A percentile compares a stretch with the other conserved stretches of the same genome.
These are phyloP conservation scores for Iguana delicatissima DNA, from an alignment of 2,797 vertebrate genomes.

Conservation along the genomic window DNA sequence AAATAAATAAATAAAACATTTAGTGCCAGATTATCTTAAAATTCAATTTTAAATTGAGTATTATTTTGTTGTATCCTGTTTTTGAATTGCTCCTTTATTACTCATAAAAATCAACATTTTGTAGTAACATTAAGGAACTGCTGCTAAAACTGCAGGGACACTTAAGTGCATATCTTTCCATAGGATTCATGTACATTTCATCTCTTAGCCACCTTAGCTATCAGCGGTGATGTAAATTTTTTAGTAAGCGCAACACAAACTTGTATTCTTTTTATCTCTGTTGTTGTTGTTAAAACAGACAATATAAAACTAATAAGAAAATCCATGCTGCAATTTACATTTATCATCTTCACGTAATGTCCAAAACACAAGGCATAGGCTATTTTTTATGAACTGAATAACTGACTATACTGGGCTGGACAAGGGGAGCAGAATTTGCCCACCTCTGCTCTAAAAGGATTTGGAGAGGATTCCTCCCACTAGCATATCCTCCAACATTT, in stretches of 20 bases:
- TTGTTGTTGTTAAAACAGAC: background rate
- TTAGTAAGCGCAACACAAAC: rapidly evolving
- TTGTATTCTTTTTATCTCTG: background rate
- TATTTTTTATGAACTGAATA: background rate
- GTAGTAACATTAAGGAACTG: conserved; percentile 61
- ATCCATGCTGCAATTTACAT: background rate
- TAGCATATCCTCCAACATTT: too few relatives aligned
- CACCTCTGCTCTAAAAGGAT: too few relatives aligned
- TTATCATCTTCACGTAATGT: background rate
- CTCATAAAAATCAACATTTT: conserved; percentile 64
- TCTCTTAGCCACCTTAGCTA: conserved; percentile 19
- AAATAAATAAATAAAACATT: conserved; percentile 29
- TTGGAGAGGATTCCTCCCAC: too few relatives aligned
- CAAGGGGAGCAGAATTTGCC: too few relatives aligned
- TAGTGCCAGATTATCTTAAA: conserved; percentile 56
- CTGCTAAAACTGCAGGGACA: conserved; percentile 45
- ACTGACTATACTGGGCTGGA: background rate
- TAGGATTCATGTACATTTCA: conserved; percentile 1
- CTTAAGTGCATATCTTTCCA: conserved; percentile 39
- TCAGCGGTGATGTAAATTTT: background rate
- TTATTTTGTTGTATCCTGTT: conserved; percentile 44
- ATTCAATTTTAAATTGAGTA: conserved; percentile 8
- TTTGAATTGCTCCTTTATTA: conserved; percentile 62
- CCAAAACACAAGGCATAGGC: background rate
- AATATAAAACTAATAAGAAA: background rate